Base-by-base conservation (phyloP, 2,888 invertebrate species). In the Liopterus haemorrhoidalis region DNA sequence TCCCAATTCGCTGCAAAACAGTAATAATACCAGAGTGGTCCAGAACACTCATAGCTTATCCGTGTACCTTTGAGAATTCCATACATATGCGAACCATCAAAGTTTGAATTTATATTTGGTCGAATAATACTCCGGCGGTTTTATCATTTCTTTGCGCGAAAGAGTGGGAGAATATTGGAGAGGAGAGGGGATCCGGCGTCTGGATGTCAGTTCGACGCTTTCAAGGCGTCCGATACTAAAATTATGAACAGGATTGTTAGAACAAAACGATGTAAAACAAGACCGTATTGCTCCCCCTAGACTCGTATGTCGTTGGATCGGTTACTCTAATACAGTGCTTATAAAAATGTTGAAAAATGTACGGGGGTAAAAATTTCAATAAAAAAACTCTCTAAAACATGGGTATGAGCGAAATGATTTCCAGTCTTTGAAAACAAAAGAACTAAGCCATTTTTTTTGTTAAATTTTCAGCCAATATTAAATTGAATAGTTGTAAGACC, bases 211-310 rank as follows among this genome's bases (percentile, higher is more conserved):
- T 24, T 18, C 27, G 15, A 38, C 28, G 40, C 46, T 5, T 3
- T 9, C 18, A 5, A 41, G 41, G 41, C 38, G 35, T 49, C 46
- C 41, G 36, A 41, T 44, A 38, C 47, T 41, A 42, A 45, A 51
- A 51, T 52, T 49, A 52, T 53, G 49, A 45, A 45, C 52, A 55
- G 64, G 68, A 69, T 69, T 69, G 69, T 69, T 69, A 68, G 67
- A 69, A 69, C 69, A 70, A 70, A 70, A 70, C 69, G 69, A 68
- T 64, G 70, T 69, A 69, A 70, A 69, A 69, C 69, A 68, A 70
- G 67, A 61, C 65, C 61, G 63, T 65, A 68, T 62, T 61, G 60
- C 61, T 63, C 69, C 63, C 68, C 25, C 30, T 62, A 54, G 67
- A 46, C 59, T 62, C 63, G 61, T 67, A 59, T 52, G 35, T 45